Percentiles rank a stretch among this genome's conserved stretches.
These are phyloP conservation scores for Rhingia campestris DNA, from an alignment of 2,888 invertebrate species.

Conservation along the genomic window DNA sequence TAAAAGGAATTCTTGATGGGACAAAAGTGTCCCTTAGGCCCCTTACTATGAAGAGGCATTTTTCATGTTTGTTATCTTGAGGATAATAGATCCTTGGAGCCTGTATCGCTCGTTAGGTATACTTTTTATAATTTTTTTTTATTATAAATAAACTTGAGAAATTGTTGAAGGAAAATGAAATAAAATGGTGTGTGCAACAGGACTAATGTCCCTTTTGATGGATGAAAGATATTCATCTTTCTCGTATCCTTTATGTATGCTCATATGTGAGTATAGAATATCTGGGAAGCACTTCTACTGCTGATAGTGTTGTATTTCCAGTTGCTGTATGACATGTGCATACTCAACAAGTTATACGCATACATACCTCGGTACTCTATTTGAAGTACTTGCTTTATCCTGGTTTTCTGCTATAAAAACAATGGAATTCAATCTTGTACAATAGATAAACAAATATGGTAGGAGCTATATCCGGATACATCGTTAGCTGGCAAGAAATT, in stretches of 20 bases:
- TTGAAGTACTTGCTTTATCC: constrained; percentile 40
- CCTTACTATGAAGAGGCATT: constrained; percentile 13
- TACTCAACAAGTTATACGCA: constrained; percentile 56
- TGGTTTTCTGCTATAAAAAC: constrained; percentile 12
- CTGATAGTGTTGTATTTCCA: background rate
- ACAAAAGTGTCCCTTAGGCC: constrained; percentile 9
- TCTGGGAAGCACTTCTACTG: background rate
- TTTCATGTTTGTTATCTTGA: constrained; percentile 15
- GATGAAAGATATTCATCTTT: constrained; percentile 45
- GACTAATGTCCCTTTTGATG: constrained; percentile 20
- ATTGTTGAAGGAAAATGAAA: background rate
- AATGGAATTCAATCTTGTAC: constrained; percentile 36
- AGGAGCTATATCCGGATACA: constrained; percentile 25
- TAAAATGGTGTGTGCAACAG: constrained; percentile 29
- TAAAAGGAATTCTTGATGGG: constrained; percentile 13
- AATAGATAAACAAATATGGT: constrained; percentile 11
- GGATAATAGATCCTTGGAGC: constrained; percentile 49
- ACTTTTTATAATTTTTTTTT: background rate
- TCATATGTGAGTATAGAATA: background rate
- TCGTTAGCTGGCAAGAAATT: constrained; percentile 22
- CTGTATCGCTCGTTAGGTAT: constrained; percentile 6
- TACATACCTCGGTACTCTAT: background rate
- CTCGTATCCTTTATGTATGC: constrained; percentile 1
- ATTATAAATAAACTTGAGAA: background rate
- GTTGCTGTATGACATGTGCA: constrained; percentile 10